Evolutionary conservation across 2,797 vertebrate genomes (phyloP), one percentile per base, ranked within the genome.

Genomic region (Taenioides sp.): DNA sequence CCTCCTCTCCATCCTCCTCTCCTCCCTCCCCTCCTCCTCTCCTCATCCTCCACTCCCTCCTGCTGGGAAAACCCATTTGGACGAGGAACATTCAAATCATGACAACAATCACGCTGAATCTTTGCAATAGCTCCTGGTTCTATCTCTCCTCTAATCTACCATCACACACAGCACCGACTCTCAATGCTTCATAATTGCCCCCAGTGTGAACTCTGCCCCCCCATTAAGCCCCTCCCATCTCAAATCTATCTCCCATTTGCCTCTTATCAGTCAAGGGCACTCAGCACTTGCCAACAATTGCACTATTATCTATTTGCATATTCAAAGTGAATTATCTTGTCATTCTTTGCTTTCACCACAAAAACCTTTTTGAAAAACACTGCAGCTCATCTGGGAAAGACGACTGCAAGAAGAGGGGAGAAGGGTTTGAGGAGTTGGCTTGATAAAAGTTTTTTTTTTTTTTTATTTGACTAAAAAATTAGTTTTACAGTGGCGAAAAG

Each of bases 111-210:
- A 77, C 87, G 91, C 91, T 86, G 88, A 86, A 88, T 89, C 67
- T 72, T 75, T 1, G 76, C 49, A 74, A 80, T 66, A 69, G 78
- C 77, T 57, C 77, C 65, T 74, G 78, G 84, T 40, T 79, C 88
- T 88, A 90, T 91, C 87, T 82, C 74, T 64, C 69, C 83, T 83
- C 85, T 92, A 89, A 93, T 92, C 92, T 91, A 83, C 80, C 85
- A 87, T 74, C 81, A 84, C 87, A 74, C 73, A 14, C 65, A 81
- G 84, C 86, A 83, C 73, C 88, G 84, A 74, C 25, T 76, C 86
- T 89, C 87, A 76, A 88, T 89, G 90, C 87, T 83, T 89, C 89
- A 89, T 89, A 91, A 91, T 91, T 88, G 87, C 80, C 84, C 84
- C 81, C 71, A 79, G 82, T 70, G 90, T 86, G 89, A 91, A 91